Evolutionary conservation across 2,113 vertebrate genomes (phyloP).

Genomic region (Smithornis capensis): DNA sequence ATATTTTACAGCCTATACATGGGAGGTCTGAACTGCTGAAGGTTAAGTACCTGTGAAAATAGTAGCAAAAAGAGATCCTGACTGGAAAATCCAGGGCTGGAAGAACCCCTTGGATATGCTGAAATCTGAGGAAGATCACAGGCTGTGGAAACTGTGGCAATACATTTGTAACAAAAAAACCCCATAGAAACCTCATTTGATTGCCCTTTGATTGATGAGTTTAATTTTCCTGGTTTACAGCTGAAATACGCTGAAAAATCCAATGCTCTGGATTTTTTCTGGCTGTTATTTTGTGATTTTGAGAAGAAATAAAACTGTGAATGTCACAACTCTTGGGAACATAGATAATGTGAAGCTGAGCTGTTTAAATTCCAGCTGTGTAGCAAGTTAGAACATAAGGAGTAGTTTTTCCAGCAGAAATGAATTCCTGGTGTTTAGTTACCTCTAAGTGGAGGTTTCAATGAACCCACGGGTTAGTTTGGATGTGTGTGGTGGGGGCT

Average conservation of each 20-base stretch:
- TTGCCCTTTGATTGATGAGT: neutral
- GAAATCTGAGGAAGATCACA: neutral
- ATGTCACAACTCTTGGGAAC: neutral
- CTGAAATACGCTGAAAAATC: neutral
- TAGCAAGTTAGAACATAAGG: neutral
- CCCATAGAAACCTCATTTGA: fast-evolving
- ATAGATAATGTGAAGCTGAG: neutral
- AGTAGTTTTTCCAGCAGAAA: neutral
- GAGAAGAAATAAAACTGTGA: neutral
- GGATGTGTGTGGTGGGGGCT: neutral
- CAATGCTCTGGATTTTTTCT: neutral
- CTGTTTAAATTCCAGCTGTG: neutral
- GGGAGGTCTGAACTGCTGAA: neutral
- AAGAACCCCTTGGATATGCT: neutral
- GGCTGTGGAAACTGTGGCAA: neutral
- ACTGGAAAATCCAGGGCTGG: neutral
- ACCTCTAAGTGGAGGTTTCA: neutral
- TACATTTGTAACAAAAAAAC: neutral
- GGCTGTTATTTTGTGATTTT: neutral
- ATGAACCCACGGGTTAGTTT: neutral
- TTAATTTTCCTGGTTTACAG: neutral
- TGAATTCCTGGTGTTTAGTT: neutral
- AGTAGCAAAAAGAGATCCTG: neutral
- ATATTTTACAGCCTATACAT: neutral
- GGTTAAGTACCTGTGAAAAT: neutral